Percentiles rank a stretch among this genome's conserved stretches.
These are phyloP conservation scores for Sceloporus undulatus DNA, from an alignment of 2,113 vertebrate genomes.

Conservation along the genomic window DNA sequence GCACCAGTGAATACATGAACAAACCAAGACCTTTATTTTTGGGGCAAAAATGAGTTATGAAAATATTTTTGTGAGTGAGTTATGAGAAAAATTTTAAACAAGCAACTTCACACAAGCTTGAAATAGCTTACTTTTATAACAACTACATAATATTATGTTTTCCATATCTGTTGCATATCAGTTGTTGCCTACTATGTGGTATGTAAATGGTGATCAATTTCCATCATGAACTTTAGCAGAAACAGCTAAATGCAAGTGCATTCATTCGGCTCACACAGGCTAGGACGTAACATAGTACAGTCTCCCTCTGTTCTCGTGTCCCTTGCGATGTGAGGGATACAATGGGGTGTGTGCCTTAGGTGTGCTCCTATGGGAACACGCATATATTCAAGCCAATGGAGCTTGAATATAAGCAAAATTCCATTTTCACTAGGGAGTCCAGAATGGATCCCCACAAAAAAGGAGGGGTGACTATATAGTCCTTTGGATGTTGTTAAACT, in stretches of 20 bases:
- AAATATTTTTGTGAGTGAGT: not conserved
- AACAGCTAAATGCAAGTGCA: not conserved
- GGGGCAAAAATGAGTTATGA: not conserved
- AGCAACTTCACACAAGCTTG: not conserved
- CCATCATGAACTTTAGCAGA: not conserved
- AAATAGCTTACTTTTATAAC: not conserved
- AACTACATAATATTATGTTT: slow-evolving; percentile 1
- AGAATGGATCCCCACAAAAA: too few species aligned
- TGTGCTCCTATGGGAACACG: too few species aligned
- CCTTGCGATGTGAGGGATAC: too few species aligned
- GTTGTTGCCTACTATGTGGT: not conserved
- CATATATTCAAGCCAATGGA: too few species aligned
- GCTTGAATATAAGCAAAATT: too few species aligned
- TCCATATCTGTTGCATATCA: not conserved
- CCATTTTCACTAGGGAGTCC: too few species aligned
- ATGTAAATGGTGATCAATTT: not conserved
- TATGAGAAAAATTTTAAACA: slow-evolving; percentile 15
- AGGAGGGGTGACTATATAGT: too few species aligned
- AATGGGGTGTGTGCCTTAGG: too few species aligned
- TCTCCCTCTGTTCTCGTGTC: too few species aligned
- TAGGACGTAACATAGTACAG: not conserved
- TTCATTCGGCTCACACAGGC: slow-evolving; percentile 9
- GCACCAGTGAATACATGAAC: not conserved
- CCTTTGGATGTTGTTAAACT: too few species aligned
- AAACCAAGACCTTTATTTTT: not conserved